A percentile compares a stretch with the other conserved stretches of the same genome.
These are phyloP conservation scores for Macrotrachela quadricornifera DNA, from an alignment of 1,140 invertebrate species.

Conservation along the genomic window DNA sequence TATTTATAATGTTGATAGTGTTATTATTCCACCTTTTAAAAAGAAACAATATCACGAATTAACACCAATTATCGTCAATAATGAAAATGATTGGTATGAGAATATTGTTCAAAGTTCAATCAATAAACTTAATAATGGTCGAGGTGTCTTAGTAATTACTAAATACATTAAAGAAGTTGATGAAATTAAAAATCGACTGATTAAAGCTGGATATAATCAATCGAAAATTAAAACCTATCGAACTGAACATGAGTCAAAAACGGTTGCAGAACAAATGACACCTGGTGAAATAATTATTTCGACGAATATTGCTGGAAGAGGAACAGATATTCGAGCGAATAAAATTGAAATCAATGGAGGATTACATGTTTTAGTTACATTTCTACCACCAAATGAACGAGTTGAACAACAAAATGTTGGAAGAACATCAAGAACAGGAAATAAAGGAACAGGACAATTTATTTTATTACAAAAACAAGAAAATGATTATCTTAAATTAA, in stretches of 20 bases:
- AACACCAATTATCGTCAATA: not conserved
- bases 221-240: not conserved
- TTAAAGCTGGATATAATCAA: not conserved
- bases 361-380: not conserved
- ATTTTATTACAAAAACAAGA: not conserved
- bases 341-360: not conserved
- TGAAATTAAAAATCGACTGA: not conserved
- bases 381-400: not conserved
- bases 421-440: not conserved
- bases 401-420: conserved; percentile 1
- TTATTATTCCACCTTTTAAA: not conserved
- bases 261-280: not conserved
- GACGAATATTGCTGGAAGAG: conserved; percentile 3
- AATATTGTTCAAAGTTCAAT: not conserved
- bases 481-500: too few species aligned
- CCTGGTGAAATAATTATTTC: not conserved
- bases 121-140: not conserved
- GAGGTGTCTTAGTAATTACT: not conserved
- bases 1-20: not conserved
- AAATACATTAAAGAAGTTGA: not conserved
- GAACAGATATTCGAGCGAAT: not conserved
- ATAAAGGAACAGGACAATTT: not conserved
- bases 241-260: not conserved
- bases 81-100: not conserved
- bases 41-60: not conserved